phyloP scores from a whole-genome alignment of 2,113 vertebrate genomes.

The Erythrocebus patas region DNA sequence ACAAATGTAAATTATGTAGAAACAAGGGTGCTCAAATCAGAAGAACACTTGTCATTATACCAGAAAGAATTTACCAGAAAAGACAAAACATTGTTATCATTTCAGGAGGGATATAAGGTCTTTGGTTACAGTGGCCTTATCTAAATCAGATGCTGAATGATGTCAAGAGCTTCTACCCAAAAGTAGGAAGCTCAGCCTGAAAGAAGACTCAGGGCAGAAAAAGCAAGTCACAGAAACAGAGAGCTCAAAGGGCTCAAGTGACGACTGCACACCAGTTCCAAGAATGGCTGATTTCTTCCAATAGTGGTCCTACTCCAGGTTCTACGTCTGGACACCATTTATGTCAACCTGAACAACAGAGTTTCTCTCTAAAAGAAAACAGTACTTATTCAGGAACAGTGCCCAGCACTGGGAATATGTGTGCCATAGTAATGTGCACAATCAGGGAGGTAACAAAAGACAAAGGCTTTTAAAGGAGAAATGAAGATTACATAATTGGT shows the following conservation, averaged over 20 bases:
- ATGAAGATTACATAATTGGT: neutral
- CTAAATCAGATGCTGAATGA: neutral
- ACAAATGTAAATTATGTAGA: neutral
- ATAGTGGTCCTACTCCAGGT: neutral
- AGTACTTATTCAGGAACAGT: neutral
- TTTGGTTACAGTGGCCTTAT: neutral
- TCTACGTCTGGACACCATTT: neutral
- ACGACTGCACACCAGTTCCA: neutral
- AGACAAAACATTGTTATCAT: neutral
- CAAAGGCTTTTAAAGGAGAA: neutral
- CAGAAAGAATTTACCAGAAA: neutral
- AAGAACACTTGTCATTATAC: neutral
- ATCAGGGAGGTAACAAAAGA: neutral
- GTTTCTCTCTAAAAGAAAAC: neutral
- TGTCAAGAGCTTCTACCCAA: neutral
- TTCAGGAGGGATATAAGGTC: neutral
- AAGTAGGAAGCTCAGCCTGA: neutral
- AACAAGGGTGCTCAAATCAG: neutral
- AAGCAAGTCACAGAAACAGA: neutral
- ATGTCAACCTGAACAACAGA: neutral
- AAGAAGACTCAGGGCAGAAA: neutral
- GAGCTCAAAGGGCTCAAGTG: neutral
- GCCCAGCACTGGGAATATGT: neutral
- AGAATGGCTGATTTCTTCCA: neutral
- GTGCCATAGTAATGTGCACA: neutral